These are phyloP conservation scores for Electrona antarctica DNA, from an alignment of 2,113 vertebrate genomes.

Conservation along the genomic window DNA sequence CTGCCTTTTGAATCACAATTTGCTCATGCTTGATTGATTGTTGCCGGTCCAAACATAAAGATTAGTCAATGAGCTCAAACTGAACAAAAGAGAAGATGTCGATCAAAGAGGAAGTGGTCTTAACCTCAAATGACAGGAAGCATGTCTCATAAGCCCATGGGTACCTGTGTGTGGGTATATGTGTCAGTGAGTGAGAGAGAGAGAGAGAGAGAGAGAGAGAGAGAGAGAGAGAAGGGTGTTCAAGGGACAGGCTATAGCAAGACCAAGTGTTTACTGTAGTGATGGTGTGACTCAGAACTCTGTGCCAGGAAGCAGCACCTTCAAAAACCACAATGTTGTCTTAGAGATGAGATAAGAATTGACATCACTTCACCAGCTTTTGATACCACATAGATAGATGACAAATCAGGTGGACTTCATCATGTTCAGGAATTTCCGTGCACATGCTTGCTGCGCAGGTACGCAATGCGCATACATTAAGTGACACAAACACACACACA, in stretches of 20 bases:
- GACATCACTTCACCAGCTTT: slow-evolving; percentile 37
- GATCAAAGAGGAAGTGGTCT: slow-evolving; percentile 52
- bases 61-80: too few relatives aligned
- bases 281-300: slow-evolving; percentile 42
- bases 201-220: too few relatives aligned
- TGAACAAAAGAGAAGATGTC: too few relatives aligned
- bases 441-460: neutral
- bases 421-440: neutral
- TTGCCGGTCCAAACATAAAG: too few relatives aligned
- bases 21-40: too few relatives aligned
- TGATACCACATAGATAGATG: neutral
- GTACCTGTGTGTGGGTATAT: neutral
- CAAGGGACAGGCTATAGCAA: slow-evolving; percentile 35
- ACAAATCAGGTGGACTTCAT: too few relatives aligned
- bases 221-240: neutral
- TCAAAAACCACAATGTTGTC: slow-evolving; percentile 1
- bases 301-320: slow-evolving; percentile 43
- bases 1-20: too few relatives aligned
- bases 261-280: slow-evolving; percentile 15
- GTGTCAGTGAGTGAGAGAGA: neutral
- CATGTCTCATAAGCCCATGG: slow-evolving; percentile 33
- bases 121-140: slow-evolving; percentile 55
- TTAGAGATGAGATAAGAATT: slow-evolving; percentile 37
- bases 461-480: too few relatives aligned
- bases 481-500: neutral